Conservation (phyloP, 2,113 vertebrate species). For the Spea bombifrons region DNA sequence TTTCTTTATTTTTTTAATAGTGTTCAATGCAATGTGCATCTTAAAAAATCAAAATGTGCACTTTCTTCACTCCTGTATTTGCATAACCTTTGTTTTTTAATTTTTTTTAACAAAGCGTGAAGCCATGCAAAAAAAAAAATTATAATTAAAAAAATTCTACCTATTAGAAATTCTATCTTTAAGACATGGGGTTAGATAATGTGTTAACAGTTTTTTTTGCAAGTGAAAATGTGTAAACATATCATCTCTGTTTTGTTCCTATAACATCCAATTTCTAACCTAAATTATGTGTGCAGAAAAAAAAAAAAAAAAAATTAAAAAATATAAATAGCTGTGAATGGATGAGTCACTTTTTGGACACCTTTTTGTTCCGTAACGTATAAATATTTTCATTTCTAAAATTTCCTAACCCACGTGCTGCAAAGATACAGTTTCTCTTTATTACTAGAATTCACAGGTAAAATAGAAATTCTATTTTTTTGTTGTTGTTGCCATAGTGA, state of each 20-base stretch:
- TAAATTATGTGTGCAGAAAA: slow-evolving; percentile 28
- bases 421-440: neutral
- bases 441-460: slow-evolving; percentile 15
- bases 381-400: slow-evolving; percentile 11
- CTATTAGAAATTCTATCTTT: slow-evolving; percentile 17
- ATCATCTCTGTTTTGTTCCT: slow-evolving; percentile 25
- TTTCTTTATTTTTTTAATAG: neutral
- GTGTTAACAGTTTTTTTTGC: neutral
- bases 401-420: slow-evolving; percentile 2
- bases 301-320: slow-evolving; percentile 2
- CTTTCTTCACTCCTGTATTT: neutral
- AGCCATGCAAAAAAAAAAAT: slow-evolving; percentile 31
- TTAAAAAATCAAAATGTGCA: slow-evolving; percentile 8
- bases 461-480: slow-evolving; percentile 6
- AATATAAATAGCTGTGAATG: neutral
- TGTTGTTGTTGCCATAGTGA: slow-evolving; percentile 4
- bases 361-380: neutral
- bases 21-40: neutral
- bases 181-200: slow-evolving; percentile 42
- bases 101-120: slow-evolving; percentile 15
- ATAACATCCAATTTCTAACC: slow-evolving; percentile 27
- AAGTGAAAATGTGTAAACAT: slow-evolving; percentile 43
- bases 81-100: neutral
- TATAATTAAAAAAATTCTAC: slow-evolving; percentile 9
- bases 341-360: neutral